A percentile compares a stretch with the other conserved stretches of the same genome.
phyloP scores from a whole-genome alignment of 2,888 invertebrate species.

The Leptinotarsa haldemani region DNA sequence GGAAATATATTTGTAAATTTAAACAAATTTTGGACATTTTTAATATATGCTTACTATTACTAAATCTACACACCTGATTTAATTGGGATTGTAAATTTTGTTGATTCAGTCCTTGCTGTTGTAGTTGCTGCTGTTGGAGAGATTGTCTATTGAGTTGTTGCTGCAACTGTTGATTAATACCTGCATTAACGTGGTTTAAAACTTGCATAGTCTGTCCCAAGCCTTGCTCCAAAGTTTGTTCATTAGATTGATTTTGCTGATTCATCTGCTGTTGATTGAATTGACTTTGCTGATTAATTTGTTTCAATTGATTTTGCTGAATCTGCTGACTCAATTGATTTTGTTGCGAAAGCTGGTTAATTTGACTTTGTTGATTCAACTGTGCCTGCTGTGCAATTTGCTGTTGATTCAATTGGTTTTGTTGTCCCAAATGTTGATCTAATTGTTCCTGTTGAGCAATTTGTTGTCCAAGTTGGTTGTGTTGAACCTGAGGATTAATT shows the following conservation, averaged over 20 bases:
- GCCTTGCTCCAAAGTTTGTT: constrained; percentile 41
- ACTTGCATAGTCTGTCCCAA: constrained; percentile 42
- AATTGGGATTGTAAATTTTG: constrained; percentile 51
- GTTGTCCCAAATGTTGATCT: constrained; percentile 43
- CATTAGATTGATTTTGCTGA: constrained; percentile 45
- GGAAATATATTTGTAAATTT: no score
- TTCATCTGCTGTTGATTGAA: constrained; percentile 33
- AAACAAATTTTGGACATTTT: no score
- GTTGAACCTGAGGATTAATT: constrained; percentile 52
- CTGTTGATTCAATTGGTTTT: constrained; percentile 38
- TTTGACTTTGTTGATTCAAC: constrained; percentile 43
- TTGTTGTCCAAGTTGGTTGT: constrained; percentile 56
- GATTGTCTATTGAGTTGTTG: constrained; percentile 54
- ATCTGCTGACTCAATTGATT: constrained; percentile 43
- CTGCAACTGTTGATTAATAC: constrained; percentile 47
- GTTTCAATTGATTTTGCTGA: constrained; percentile 46
- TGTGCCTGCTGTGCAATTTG: constrained; percentile 37
- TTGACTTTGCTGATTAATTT: constrained; percentile 49
- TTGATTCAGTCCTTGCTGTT: constrained; percentile 20
- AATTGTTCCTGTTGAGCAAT: constrained; percentile 61
- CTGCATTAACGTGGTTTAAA: constrained; percentile 41
- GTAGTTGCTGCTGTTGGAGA: constrained; percentile 67
- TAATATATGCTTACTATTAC: no score
- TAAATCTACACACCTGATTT: constrained; percentile 40
- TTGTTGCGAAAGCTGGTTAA: constrained; percentile 39